phyloP scores from a whole-genome alignment of 2,888 invertebrate species.

The Sylvicola cinctus region DNA sequence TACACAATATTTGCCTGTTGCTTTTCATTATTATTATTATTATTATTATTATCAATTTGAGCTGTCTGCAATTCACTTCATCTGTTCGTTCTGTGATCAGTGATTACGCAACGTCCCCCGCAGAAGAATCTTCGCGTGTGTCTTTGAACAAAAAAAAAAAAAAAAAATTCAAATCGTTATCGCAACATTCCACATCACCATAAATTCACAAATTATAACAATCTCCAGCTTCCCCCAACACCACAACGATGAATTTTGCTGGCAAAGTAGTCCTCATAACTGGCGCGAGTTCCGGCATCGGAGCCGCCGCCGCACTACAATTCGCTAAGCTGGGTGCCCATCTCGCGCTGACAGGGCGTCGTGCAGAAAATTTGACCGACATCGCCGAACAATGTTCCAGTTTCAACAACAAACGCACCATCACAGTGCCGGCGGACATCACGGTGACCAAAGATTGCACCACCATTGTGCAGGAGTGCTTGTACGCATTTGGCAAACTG shows the following conservation, averaged over 20 bases:
- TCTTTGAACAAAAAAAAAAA: too few relatives aligned
- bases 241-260: slow-evolving; percentile 29
- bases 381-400: slow-evolving; percentile 36
- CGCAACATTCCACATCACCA: too few relatives aligned
- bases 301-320: slow-evolving; percentile 43
- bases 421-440: slow-evolving; percentile 46
- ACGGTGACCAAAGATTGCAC: slow-evolving; percentile 46
- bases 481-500: slow-evolving; percentile 52
- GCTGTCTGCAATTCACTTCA: too few relatives aligned
- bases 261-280: slow-evolving; percentile 41
- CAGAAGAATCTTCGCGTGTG: too few relatives aligned
- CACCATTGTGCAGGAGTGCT: slow-evolving; percentile 42
- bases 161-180: too few relatives aligned
- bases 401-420: slow-evolving; percentile 24
- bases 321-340: slow-evolving; percentile 43
- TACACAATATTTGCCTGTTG: too few relatives aligned
- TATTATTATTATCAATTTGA: too few relatives aligned
- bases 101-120: too few relatives aligned
- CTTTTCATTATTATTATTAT: too few relatives aligned
- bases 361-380: slow-evolving; percentile 41
- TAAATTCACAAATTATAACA: too few relatives aligned
- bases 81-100: too few relatives aligned
- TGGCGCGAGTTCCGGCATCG: slow-evolving; percentile 58
- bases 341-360: slow-evolving; percentile 45
- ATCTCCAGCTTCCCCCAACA: too few relatives aligned